These are phyloP conservation scores for Ganaspis sp. DNA, from an alignment of 1,140 invertebrate species.

Conservation along the genomic window DNA sequence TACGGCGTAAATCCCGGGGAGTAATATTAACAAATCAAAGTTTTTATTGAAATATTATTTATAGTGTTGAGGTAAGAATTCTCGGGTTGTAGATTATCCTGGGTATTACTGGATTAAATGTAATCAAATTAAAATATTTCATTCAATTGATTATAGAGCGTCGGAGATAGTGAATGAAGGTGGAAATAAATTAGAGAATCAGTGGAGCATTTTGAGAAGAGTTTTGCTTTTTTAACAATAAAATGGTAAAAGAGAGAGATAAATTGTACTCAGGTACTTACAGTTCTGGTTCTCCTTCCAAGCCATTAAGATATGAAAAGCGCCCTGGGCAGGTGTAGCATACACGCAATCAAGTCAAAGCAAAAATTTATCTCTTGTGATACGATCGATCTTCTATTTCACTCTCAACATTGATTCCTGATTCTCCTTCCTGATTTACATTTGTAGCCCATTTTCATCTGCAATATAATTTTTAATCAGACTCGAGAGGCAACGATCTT, in stretches of 20 bases:
- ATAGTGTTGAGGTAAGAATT: no score
- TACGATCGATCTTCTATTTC: neutral
- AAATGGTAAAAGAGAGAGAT: neutral
- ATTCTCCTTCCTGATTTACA: neutral
- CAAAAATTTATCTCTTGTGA: neutral
- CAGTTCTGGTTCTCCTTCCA: neutral
- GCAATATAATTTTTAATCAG: neutral
- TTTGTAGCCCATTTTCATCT: neutral
- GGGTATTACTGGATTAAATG: no score
- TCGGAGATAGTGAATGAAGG: neutral
- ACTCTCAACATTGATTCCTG: neutral
- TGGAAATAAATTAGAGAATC: neutral
- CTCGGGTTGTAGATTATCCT: no score
- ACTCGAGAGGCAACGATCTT: neutral
- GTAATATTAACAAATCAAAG: no score
- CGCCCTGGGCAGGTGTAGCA: neutral
- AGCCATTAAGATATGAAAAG: constrained; percentile 16
- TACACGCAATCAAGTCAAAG: neutral
- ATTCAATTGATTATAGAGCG: neutral
- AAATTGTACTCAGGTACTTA: neutral
- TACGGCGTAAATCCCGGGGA: no score
- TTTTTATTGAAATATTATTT: no score
- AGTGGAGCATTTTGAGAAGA: constrained; percentile 2
- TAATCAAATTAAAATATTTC: constrained; percentile 1
- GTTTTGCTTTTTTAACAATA: neutral